Evolutionary conservation across 2,888 invertebrate genomes (phyloP).

Genomic region (Drosophila kanekoi): DNA sequence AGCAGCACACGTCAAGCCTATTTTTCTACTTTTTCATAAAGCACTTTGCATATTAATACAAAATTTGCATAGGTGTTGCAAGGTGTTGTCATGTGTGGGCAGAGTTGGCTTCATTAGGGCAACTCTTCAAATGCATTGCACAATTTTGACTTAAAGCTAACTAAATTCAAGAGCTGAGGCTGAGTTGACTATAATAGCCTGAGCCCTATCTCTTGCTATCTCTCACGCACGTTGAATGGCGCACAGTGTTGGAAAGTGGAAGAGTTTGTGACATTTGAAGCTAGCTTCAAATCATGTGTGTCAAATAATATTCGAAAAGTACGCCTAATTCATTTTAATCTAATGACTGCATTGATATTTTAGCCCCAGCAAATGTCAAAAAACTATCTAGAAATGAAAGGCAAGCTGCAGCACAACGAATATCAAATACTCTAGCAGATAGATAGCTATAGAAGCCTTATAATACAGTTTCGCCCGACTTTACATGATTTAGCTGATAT

Average conservation of each 20-base stretch:
- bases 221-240: constrained; percentile 32
- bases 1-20: constrained; percentile 62
- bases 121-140: constrained; percentile 34
- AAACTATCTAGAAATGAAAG: background rate
- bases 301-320: constrained; percentile 5
- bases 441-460: too few relatives aligned
- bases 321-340: constrained; percentile 3
- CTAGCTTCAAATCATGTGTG: constrained; percentile 24
- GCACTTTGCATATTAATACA: constrained; percentile 75
- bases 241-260: constrained; percentile 14
- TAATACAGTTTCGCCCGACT: too few relatives aligned
- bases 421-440: too few relatives aligned
- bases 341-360: constrained; percentile 49
- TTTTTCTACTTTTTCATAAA: constrained; percentile 37
- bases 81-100: constrained; percentile 26
- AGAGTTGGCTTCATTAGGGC: constrained; percentile 32
- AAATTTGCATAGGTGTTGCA: constrained; percentile 73
- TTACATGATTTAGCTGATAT: too few relatives aligned
- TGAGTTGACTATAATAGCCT: background rate
- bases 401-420: background rate
- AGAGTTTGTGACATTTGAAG: constrained; percentile 44
- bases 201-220: background rate
- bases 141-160: constrained; percentile 18
- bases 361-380: constrained; percentile 38
- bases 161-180: constrained; percentile 1